A percentile compares a stretch with the other conserved stretches of the same genome.
phyloP scores from a whole-genome alignment of 2,888 invertebrate genomes.

The Drosophila neutralis region DNA sequence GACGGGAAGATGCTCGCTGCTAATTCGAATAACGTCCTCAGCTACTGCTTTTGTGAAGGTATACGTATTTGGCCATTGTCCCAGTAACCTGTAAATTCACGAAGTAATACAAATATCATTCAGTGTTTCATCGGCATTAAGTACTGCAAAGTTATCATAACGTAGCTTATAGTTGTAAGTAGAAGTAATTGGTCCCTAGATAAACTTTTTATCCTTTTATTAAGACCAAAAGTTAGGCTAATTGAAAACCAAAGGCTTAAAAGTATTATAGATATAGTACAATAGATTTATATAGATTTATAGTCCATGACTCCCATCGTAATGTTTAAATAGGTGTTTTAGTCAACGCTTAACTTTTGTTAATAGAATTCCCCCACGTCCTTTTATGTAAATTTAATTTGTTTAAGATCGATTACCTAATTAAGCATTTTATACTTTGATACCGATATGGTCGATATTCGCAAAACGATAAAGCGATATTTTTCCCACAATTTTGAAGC shows the following conservation, averaged over 20 bases:
- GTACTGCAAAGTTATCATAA: not conserved
- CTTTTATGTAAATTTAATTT: not conserved
- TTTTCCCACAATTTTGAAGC: not conserved
- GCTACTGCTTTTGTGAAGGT: conserved; percentile 92
- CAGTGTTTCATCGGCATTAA: not conserved
- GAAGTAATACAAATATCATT: not conserved
- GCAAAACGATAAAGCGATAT: not conserved
- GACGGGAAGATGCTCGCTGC: conserved; percentile 5
- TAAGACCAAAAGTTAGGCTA: not conserved
- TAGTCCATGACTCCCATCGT: not conserved
- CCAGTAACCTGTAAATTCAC: conserved; percentile 7
- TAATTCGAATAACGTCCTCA: conserved; percentile 17
- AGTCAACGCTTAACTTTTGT: not conserved
- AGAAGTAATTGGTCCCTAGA: not conserved
- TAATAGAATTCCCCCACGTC: not conserved
- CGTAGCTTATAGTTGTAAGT: not conserved
- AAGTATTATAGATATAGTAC: not conserved
- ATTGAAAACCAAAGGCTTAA: not conserved
- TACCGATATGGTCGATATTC: not conserved
- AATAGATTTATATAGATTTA: not conserved
- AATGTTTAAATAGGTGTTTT: not conserved
- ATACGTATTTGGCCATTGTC: conserved; percentile 93
- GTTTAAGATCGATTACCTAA: not conserved
- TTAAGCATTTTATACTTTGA: not conserved
- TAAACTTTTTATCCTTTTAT: not conserved